These are phyloP conservation scores for Xyliphius kryptos DNA, from an alignment of 2,113 vertebrate species.

Conservation along the genomic window DNA sequence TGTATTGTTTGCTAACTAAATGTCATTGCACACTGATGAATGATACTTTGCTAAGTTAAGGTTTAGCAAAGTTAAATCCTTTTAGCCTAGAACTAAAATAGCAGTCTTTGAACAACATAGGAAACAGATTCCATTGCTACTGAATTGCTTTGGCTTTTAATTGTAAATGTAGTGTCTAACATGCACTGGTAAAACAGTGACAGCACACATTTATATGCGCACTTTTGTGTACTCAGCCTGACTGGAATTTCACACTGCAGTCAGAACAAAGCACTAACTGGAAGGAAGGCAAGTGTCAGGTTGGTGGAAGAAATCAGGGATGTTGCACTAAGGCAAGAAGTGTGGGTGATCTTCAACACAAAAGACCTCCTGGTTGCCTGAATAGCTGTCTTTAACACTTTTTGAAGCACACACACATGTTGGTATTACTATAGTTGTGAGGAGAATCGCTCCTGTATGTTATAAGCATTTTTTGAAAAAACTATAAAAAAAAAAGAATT, in stretches of 20 bases:
- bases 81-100: too few species aligned
- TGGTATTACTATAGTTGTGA: too few species aligned
- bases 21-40: too few species aligned
- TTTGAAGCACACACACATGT: slow-evolving; percentile 4
- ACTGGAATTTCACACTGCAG: slow-evolving; percentile 56
- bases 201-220: slow-evolving; percentile 67
- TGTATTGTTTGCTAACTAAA: too few species aligned
- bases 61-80: too few species aligned
- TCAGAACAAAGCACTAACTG: slow-evolving; percentile 62
- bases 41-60: too few species aligned
- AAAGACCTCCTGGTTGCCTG: slow-evolving; percentile 48
- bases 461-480: too few species aligned
- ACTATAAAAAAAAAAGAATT: too few species aligned
- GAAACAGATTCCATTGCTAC: too few species aligned
- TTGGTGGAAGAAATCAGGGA: slow-evolving; percentile 32
- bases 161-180: slow-evolving; percentile 50
- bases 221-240: slow-evolving; percentile 67
- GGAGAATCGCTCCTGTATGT: too few species aligned
- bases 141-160: slow-evolving; percentile 25
- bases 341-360: slow-evolving; percentile 45
- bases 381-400: slow-evolving; percentile 15
- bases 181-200: slow-evolving; percentile 56
- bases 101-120: too few species aligned
- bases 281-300: slow-evolving; percentile 60
- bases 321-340: slow-evolving; percentile 45